phyloP scores from a whole-genome alignment of 2,113 vertebrate species.

The Pithys albifrons region DNA sequence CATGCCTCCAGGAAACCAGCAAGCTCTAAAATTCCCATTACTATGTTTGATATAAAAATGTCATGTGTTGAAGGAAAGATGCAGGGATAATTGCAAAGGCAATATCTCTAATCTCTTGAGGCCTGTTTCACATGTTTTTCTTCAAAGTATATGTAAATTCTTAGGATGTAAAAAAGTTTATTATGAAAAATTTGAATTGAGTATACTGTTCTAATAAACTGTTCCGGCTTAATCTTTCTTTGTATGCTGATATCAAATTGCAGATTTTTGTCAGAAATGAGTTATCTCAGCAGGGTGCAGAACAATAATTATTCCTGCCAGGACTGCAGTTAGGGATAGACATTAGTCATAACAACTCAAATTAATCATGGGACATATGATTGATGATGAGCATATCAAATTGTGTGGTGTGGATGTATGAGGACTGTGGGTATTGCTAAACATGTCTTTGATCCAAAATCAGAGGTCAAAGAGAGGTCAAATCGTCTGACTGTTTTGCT shows the following conservation, averaged over 20 bases:
- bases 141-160: background rate
- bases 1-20: background rate
- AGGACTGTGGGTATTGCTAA: conserved; percentile 56
- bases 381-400: conserved; percentile 48
- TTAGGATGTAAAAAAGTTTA: background rate
- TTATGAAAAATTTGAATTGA: background rate
- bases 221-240: conserved; percentile 10
- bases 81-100: background rate
- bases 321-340: conserved; percentile 49
- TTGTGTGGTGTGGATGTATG: conserved; percentile 38
- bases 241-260: conserved; percentile 57
- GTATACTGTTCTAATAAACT: conserved; percentile 4
- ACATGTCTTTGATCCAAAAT: conserved; percentile 64
- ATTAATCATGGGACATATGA: conserved; percentile 62
- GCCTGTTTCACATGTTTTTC: background rate
- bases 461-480: conserved; percentile 42
- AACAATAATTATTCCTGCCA: conserved; percentile 62
- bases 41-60: background rate
- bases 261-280: conserved; percentile 60
- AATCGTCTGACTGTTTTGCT: conserved; percentile 34
- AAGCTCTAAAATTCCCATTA: background rate
- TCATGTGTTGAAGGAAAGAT: background rate
- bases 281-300: conserved; percentile 41
- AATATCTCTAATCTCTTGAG: background rate
- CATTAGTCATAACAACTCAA: conserved; percentile 67